A percentile compares a stretch with the other conserved stretches of the same genome.
These are phyloP conservation scores for Neolamprologus falcicula DNA, from an alignment of 2,113 vertebrate genomes.

Conservation along the genomic window DNA sequence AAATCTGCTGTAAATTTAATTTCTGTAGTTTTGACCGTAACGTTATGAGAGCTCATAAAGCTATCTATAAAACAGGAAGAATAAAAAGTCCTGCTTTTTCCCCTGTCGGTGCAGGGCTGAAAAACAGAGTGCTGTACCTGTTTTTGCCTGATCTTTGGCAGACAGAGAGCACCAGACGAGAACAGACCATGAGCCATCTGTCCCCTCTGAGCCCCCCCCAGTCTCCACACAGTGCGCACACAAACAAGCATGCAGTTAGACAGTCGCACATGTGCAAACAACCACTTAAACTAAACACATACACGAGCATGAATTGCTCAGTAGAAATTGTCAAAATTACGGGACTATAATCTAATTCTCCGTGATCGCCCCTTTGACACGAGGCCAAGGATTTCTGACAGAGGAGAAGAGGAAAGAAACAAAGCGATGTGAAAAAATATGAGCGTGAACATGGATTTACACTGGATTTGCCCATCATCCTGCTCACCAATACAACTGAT, in stretches of 20 bases:
- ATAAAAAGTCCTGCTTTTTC: neutral
- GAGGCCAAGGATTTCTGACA: neutral
- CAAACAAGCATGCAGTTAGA: neutral
- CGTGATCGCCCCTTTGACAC: neutral
- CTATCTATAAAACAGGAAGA: conserved; percentile 1
- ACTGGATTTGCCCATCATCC: neutral
- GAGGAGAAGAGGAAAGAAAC: neutral
- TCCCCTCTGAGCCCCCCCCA: conserved; percentile 28
- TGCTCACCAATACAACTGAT: neutral
- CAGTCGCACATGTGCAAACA: neutral
- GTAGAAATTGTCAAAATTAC: conserved; percentile 10
- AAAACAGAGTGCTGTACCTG: neutral
- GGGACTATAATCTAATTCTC: conserved; percentile 1
- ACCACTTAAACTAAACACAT: neutral
- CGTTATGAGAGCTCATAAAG: conserved; percentile 1
- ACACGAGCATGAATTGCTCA: neutral
- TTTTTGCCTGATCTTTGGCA: conserved; percentile 62
- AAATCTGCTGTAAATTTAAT: neutral
- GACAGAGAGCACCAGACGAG: conserved; percentile 49
- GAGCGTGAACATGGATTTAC: neutral
- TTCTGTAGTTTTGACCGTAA: neutral
- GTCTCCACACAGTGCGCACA: neutral
- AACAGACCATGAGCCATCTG: conserved; percentile 62
- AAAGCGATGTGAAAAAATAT: neutral
- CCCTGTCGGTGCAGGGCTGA: neutral